Evolutionary conservation across 2,888 invertebrate genomes (phyloP), one percentile per base, ranked within the genome.

Genomic region (Synanthedon formicaeformis): DNA sequence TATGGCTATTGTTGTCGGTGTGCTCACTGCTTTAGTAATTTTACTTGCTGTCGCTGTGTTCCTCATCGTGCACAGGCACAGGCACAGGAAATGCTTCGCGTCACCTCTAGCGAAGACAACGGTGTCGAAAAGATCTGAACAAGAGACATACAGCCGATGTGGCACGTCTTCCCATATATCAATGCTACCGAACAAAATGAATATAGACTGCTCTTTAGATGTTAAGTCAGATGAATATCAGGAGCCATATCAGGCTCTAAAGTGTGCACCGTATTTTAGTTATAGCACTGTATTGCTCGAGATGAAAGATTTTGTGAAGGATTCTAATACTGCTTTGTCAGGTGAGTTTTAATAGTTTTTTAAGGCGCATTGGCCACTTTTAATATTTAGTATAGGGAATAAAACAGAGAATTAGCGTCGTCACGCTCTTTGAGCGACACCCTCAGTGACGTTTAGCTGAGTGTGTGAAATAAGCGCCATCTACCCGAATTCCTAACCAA

Each of bases 1-100:
- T 78, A 90, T 94, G 84, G 93, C 93, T n/a, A 90, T 94, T 57
- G 91, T 93, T 53, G 91, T 94, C 48, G 93, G 94, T n/a, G 92
- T 94, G 4, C 78, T 94, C 51, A 92, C 92, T 23, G 93, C 92
- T 1, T 89, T 94, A 50, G 92, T 93, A 52, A 89, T 95, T 52
- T 81, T 94, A 2, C 83, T 94, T 23, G 92, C 91, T 2, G 92
- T 92, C 6, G 91, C 92, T 41, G 92, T 94, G 64, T 91, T 92
- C 74, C 86, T 94, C 53, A 91, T 94, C 66, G 89, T 93, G 49
- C 91, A 92, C 58, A 86, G 93, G 50, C 92, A 93, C 71, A 83
- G 91, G 40, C 92, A 92, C 65, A 89, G 92, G 58, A 93, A 94
- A 74, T 92, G 92, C 69, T 92, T 92, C 73, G 90, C 92, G 10